phyloP scores from a whole-genome alignment of 2,888 invertebrate species.

The Hirtodrosophila cameraria region DNA sequence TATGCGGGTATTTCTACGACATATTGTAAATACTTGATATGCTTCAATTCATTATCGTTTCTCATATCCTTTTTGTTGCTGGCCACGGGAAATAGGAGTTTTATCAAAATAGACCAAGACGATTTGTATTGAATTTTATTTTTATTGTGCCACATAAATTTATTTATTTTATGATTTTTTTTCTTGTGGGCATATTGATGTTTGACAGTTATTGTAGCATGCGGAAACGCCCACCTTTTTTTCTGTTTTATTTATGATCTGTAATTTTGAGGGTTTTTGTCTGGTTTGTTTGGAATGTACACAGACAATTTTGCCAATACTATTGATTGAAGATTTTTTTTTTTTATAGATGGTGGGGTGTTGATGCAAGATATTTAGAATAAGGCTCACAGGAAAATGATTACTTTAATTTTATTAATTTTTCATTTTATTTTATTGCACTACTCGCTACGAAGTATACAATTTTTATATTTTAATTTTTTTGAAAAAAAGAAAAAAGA shows the following conservation, averaged over 20 bases:
- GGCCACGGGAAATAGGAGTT: slow-evolving; percentile 11
- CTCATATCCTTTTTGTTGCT: slow-evolving; percentile 56
- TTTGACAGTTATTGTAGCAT: slow-evolving; percentile 72
- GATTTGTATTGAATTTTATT: slow-evolving; percentile 70
- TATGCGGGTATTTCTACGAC: slow-evolving; percentile 52
- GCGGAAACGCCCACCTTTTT: slow-evolving; percentile 70
- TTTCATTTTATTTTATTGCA: too few relatives aligned
- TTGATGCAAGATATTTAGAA: slow-evolving; percentile 2
- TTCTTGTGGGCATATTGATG: slow-evolving; percentile 55
- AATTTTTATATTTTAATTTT: too few relatives aligned
- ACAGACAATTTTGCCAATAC: slow-evolving; percentile 16
- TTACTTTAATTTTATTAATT: too few relatives aligned
- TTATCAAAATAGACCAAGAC: slow-evolving; percentile 14
- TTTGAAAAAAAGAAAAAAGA: too few relatives aligned
- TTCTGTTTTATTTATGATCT: slow-evolving; percentile 41
- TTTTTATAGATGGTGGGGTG: slow-evolving; percentile 35
- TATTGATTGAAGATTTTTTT: slow-evolving; percentile 20
- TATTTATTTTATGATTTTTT: slow-evolving; percentile 58
- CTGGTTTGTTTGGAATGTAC: slow-evolving; percentile 21
- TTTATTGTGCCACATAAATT: slow-evolving; percentile 74
- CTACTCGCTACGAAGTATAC: too few relatives aligned
- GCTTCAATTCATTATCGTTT: slow-evolving; percentile 25
- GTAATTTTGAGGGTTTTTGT: slow-evolving; percentile 37
- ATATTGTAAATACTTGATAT: slow-evolving; percentile 7
- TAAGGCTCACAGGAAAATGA: too few relatives aligned